Conservation (phyloP, 2,888 invertebrate species). For the Tetanocera ferruginea region DNA sequence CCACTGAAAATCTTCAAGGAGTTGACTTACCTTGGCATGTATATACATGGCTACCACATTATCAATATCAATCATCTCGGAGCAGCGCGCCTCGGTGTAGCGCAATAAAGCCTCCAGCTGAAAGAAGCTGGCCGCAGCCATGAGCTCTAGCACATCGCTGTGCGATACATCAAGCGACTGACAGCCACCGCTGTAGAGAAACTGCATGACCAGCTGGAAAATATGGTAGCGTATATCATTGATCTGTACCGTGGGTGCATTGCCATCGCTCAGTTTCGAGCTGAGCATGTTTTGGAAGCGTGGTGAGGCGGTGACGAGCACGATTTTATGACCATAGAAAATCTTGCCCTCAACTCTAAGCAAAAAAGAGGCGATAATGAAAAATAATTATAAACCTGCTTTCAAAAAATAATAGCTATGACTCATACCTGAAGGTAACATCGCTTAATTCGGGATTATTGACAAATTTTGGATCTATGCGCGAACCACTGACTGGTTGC, state of each 20-base stretch:
- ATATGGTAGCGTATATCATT: conserved; percentile 94
- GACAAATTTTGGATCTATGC: conserved; percentile 93
- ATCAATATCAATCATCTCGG: conserved; percentile 85
- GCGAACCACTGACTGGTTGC: conserved; percentile 77
- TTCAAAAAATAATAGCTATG: background rate
- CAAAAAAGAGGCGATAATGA: no score
- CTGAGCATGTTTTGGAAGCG: conserved; percentile 88
- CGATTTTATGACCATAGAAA: conserved; percentile 95
- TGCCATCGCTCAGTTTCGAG: conserved; percentile 80
- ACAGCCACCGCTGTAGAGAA: conserved; percentile 91
- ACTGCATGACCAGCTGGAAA: conserved; percentile 92
- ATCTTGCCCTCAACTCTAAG: conserved; percentile 86
- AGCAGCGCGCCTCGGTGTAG: conserved; percentile 89
- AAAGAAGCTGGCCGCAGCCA: conserved; percentile 94
- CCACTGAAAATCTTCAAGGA: background rate
- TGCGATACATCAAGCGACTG: conserved; percentile 82
- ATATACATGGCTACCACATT: conserved; percentile 94
- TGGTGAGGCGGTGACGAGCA: conserved; percentile 90
- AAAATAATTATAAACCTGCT: background rate
- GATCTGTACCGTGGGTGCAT: conserved; percentile 88
- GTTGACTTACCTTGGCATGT: conserved; percentile 83
- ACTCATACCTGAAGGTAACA: conserved; percentile 81
- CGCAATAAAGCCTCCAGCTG: conserved; percentile 87
- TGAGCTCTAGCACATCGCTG: conserved; percentile 86
- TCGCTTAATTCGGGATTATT: conserved; percentile 94